phyloP scores from a whole-genome alignment of 2,113 vertebrate species.

The Hydrochoerus hydrochaeris region DNA sequence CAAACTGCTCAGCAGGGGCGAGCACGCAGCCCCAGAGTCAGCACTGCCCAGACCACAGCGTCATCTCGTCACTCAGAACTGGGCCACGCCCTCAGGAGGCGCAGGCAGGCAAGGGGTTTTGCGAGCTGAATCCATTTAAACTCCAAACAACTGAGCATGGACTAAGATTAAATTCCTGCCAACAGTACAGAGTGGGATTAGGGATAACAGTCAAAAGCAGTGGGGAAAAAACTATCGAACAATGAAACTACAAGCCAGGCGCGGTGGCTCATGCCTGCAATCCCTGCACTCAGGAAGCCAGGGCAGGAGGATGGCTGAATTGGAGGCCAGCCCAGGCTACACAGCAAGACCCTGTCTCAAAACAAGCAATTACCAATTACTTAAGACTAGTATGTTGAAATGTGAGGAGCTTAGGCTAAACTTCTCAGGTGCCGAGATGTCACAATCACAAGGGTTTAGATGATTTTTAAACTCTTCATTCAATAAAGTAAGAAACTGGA shows the following conservation, averaged over 20 bases:
- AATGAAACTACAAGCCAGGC: not conserved
- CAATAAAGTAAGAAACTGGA: not conserved
- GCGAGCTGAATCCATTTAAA: not conserved
- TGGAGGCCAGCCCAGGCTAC: not conserved
- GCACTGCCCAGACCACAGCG: not conserved
- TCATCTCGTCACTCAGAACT: not conserved
- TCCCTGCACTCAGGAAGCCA: not conserved
- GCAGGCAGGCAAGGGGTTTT: not conserved
- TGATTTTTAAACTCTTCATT: slow-evolving; percentile 45
- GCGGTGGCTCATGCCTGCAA: not conserved
- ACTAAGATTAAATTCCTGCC: slow-evolving; percentile 40
- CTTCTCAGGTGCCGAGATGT: not conserved
- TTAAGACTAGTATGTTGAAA: slow-evolving; percentile 50
- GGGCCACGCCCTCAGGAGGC: not conserved
- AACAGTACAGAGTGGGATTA: not conserved
- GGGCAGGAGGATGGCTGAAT: not conserved
- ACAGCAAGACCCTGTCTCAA: not conserved
- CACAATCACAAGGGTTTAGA: not conserved
- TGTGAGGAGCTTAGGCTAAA: slow-evolving; percentile 8
- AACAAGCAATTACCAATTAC: not conserved
- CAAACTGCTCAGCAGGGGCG: not conserved
- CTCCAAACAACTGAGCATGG: slow-evolving; percentile 21
- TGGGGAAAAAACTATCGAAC: not conserved
- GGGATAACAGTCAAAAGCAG: slow-evolving; percentile 7
- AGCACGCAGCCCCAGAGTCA: not conserved